Evolutionary conservation across 2,888 invertebrate genomes (phyloP).

Genomic region (Yponomeuta malinellus): DNA sequence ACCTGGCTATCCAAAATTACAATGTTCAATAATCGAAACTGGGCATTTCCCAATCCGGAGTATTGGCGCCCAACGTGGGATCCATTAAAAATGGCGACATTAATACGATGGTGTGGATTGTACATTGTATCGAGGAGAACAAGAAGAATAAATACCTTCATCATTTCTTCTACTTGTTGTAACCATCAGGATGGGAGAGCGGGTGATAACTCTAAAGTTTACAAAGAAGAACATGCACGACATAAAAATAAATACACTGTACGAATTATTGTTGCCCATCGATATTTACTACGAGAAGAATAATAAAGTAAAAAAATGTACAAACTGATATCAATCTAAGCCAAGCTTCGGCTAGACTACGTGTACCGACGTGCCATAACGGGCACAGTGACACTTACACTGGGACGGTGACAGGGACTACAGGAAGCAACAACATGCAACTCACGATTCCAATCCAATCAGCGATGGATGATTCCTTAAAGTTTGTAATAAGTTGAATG

Average conservation of each 20-base stretch:
- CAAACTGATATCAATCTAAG: not conserved
- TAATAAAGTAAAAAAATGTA: not conserved
- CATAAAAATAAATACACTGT: not conserved
- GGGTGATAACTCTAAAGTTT: not conserved
- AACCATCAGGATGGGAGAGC: not conserved
- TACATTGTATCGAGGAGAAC: too few species aligned
- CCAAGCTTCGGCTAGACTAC: not conserved
- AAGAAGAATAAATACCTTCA: not conserved
- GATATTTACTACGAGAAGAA: not conserved
- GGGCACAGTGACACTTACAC: not conserved
- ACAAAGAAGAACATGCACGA: not conserved
- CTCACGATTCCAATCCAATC: not conserved
- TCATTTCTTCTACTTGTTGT: not conserved
- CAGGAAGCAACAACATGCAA: constrained; percentile 1
- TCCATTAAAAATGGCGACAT: too few species aligned
- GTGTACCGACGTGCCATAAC: not conserved
- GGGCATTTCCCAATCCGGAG: too few species aligned
- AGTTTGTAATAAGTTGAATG: constrained; percentile 20
- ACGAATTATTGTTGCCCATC: not conserved
- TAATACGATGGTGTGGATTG: too few species aligned
- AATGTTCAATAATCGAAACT: too few species aligned
- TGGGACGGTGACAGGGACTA: not conserved
- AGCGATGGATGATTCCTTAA: not conserved
- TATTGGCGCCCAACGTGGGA: too few species aligned
- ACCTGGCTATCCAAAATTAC: too few species aligned